Evolutionary conservation across 2,113 vertebrate genomes (phyloP), one percentile per base, ranked within the genome.

Genomic region (Nesoenas mayeri): DNA sequence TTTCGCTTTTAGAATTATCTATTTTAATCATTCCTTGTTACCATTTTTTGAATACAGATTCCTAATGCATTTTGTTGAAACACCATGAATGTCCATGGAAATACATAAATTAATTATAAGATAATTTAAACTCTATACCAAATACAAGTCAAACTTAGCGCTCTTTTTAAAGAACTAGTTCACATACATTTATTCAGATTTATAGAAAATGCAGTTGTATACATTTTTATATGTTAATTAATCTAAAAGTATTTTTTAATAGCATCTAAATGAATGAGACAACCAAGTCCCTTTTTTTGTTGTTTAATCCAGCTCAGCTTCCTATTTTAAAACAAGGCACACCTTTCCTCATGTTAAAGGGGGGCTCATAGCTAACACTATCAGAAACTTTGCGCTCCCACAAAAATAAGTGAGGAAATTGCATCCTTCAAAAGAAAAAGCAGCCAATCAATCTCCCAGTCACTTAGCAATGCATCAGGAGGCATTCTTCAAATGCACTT

Each of bases 401-500:
- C 18, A 48, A 48, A 86, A 81, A 50, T 29, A 28, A 26, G 15
- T 65, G n/a, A 15, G 58, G 31, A 84, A 80, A 58, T 48, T 53
- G 24, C 29, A 42, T 83, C 20, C 57, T 93, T 61, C 60, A 60
- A 78, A 89, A 42, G 36, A 58, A 88, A 64, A 61, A 75, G 10
- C 6, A 5, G 6, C 5, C 12, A 15, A 5, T 48, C 64, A 51
- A 47, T 89, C 50, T 79, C 26, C 28, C 47, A 77, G 22, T 77
- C 66, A 34, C 47, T 92, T 61, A 82, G 17, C n/a, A 79, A 26
- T 54, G 34, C 28, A 81, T 84, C 48, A 78, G 38, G 38, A 86
- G 78, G 13, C 29, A 72, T 82, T 95, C 57, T 62, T 95, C 73
- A 92, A 89, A 58, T 79, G 85, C 54, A 58, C 38, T 93, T 85